Percentiles rank a stretch among this genome's conserved stretches.
Conservation (phyloP, 2,797 vertebrate genomes). For the Sparus aurata region DNA sequence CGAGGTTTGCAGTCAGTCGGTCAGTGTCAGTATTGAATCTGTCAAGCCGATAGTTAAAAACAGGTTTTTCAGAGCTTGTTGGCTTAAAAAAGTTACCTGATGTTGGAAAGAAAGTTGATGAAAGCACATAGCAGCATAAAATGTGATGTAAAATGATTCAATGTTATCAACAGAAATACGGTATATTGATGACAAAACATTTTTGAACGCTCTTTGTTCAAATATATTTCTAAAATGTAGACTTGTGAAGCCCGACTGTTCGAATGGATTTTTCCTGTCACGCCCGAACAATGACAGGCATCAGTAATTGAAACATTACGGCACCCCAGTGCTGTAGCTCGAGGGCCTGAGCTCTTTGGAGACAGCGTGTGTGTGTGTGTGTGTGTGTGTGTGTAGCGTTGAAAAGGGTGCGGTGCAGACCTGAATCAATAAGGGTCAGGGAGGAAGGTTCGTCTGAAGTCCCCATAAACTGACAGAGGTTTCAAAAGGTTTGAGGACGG, state of each 20-base stretch:
- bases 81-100: no score
- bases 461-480: slow-evolving; percentile 63
- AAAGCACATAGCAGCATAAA: no score
- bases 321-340: slow-evolving; percentile 55
- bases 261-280: slow-evolving; percentile 28
- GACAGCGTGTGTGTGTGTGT: slow-evolving; percentile 28
- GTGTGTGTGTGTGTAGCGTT: slow-evolving; percentile 34
- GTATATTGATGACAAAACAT: background rate
- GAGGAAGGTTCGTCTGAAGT: slow-evolving; percentile 63
- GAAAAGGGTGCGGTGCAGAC: slow-evolving; percentile 43
- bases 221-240: background rate
- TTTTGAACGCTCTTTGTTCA: background rate
- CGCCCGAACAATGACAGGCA: slow-evolving; percentile 62
- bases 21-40: no score
- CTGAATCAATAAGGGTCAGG: slow-evolving; percentile 74
- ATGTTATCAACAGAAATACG: background rate
- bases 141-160: background rate
- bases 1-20: no score
- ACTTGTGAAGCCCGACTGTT: slow-evolving; percentile 19
- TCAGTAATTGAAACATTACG: slow-evolving; percentile 70
- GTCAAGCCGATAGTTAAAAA: no score
- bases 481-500: slow-evolving; percentile 54
- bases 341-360: slow-evolving; percentile 48
- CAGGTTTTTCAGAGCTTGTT: no score
- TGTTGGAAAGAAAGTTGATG: no score